Evolutionary conservation across 2,888 invertebrate genomes (phyloP).

Genomic region (Agonopterix heracliana): DNA sequence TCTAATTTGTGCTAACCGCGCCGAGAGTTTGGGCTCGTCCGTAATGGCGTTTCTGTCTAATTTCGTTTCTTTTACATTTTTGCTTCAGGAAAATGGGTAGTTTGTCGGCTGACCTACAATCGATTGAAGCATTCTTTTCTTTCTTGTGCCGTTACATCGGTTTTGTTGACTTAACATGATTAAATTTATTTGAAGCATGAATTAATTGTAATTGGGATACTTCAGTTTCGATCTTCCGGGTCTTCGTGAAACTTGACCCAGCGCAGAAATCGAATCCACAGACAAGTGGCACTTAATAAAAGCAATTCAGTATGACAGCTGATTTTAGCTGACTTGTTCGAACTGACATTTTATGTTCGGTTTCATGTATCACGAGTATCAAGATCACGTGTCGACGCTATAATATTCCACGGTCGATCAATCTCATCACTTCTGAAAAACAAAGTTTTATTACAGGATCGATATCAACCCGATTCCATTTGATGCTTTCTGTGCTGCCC

Average conservation of each 20-base stretch:
- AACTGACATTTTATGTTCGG: constrained; percentile 18
- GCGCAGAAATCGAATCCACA: too few relatives aligned
- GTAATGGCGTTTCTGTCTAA: constrained; percentile 38
- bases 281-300: not conserved
- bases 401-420: not conserved
- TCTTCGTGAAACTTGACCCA: too few relatives aligned
- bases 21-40: constrained; percentile 19
- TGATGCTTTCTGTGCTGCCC: not conserved
- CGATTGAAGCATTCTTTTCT: constrained; percentile 26
- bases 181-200: too few relatives aligned
- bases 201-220: too few relatives aligned
- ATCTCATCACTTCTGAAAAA: not conserved
- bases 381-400: constrained; percentile 8
- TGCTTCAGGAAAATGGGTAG: constrained; percentile 33
- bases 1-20: constrained; percentile 28
- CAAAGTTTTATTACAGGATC: not conserved
- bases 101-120: constrained; percentile 45
- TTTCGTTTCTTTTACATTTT: constrained; percentile 52
- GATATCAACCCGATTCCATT: not conserved
- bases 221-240: too few relatives aligned
- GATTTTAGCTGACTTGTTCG: constrained; percentile 9
- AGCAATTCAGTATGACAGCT: constrained; percentile 1
- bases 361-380: constrained; percentile 17
- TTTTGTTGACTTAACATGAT: too few relatives aligned
- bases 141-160: not conserved